These are phyloP conservation scores for Stigmatopora nigra DNA, from an alignment of 2,113 vertebrate species.

Conservation along the genomic window DNA sequence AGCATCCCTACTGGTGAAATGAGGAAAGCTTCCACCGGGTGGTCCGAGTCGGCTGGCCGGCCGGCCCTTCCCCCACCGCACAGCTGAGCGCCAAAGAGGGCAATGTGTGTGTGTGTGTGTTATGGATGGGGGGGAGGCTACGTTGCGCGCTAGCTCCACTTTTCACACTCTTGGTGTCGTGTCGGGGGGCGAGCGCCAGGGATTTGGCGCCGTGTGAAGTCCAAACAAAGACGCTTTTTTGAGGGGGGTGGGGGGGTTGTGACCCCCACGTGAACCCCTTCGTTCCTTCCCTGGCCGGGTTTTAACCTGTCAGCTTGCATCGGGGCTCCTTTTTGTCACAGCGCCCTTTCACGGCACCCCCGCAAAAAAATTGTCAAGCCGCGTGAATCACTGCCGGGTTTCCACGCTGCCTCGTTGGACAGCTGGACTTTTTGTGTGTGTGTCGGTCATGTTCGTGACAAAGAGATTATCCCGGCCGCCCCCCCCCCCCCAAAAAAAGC, in stretches of 20 bases:
- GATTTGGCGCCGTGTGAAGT: slow-evolving; percentile 52
- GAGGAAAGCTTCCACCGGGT: slow-evolving; percentile 13
- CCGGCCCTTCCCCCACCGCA: slow-evolving; percentile 13
- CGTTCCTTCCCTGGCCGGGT: slow-evolving; percentile 14
- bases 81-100: slow-evolving; percentile 20
- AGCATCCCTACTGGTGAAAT: too few relatives aligned
- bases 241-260: slow-evolving; percentile 3
- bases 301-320: slow-evolving; percentile 43
- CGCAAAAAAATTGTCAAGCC: slow-evolving; percentile 14
- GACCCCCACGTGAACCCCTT: slow-evolving; percentile 46
- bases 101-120: too few relatives aligned
- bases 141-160: slow-evolving; percentile 24
- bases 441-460: slow-evolving; percentile 47
- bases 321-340: slow-evolving; percentile 35
- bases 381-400: slow-evolving; percentile 39
- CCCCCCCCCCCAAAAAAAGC: slow-evolving; percentile 28
- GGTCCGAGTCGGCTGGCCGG: too few relatives aligned
- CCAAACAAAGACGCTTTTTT: slow-evolving; percentile 54
- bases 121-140: slow-evolving; percentile 28
- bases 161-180: slow-evolving; percentile 43
- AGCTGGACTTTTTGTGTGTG: slow-evolving; percentile 10
- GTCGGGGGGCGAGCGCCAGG: slow-evolving; percentile 11
- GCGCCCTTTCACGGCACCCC: slow-evolving; percentile 44
- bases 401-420: slow-evolving; percentile 16
- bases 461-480: slow-evolving; percentile 47